Conservation (phyloP, 2,888 invertebrate genomes). For the Neria commutata region DNA sequence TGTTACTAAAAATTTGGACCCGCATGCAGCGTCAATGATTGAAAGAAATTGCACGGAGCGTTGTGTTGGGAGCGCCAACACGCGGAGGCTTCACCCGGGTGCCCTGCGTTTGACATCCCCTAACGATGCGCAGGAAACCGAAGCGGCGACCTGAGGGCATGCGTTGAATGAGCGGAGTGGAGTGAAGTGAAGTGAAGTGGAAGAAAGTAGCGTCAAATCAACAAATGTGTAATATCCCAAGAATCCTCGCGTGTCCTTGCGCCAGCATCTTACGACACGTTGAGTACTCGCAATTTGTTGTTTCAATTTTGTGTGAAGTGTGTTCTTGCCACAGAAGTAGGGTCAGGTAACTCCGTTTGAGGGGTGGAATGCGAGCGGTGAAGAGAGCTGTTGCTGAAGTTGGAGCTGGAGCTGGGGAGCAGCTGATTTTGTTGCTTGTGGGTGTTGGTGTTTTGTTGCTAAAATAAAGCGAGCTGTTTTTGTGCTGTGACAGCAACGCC, state of each 20-base stretch:
- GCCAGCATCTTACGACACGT: too few relatives aligned
- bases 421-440: not conserved
- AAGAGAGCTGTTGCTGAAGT: too few relatives aligned
- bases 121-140: too few relatives aligned
- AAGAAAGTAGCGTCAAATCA: slow-evolving; percentile 2
- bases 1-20: slow-evolving; percentile 17
- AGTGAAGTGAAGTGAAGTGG: not conserved
- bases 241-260: not conserved
- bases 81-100: slow-evolving; percentile 4
- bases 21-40: slow-evolving; percentile 40
- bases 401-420: not conserved
- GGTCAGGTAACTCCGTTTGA: not conserved
- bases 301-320: slow-evolving; percentile 11
- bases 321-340: not conserved
- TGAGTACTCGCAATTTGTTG: slow-evolving; percentile 1
- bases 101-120: not conserved
- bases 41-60: slow-evolving; percentile 27
- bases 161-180: not conserved
- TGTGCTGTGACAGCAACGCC: too few relatives aligned
- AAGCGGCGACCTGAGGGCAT: not conserved
- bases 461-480: slow-evolving; percentile 8
- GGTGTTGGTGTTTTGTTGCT: not conserved
- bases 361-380: too few relatives aligned
- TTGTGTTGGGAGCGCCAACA: not conserved
- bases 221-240: slow-evolving; percentile 4